A percentile compares a stretch with the other conserved stretches of the same genome.
Evolutionary conservation across 2,797 vertebrate genomes (phyloP).

Genomic region (Sorex maritimensis): DNA sequence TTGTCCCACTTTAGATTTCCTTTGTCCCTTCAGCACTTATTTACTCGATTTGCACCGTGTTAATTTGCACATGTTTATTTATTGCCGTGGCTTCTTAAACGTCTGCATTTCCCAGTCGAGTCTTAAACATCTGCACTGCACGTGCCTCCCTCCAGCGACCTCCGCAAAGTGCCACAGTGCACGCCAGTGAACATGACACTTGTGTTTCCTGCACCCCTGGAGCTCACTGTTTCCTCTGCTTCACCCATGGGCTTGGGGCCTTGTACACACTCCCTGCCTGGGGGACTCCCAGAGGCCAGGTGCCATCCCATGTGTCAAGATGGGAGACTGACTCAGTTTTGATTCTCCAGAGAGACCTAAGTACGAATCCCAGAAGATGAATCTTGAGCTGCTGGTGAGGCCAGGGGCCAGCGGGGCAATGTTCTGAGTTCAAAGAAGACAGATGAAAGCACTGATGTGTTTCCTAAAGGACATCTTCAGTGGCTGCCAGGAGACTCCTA

Average conservation of each 20-base stretch:
- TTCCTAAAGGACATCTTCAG: background rate
- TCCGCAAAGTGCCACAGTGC: background rate
- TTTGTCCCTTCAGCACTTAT: constrained; percentile 55
- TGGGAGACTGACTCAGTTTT: background rate
- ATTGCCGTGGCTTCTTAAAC: constrained; percentile 18
- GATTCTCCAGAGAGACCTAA: background rate
- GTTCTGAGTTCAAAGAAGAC: background rate
- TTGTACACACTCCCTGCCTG: background rate
- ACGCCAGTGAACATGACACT: background rate
- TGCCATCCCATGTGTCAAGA: background rate
- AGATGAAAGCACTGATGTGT: background rate
- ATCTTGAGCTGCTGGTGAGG: no score
- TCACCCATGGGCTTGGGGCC: background rate
- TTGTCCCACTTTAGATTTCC: constrained; percentile 50
- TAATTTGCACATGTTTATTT: constrained; percentile 68
- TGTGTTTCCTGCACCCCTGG: accelerated
- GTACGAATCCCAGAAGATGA: background rate
- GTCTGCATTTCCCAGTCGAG: background rate
- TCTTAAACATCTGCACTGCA: background rate
- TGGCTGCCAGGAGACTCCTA: background rate
- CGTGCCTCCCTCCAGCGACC: background rate
- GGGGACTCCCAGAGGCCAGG: no score
- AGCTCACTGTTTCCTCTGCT: background rate
- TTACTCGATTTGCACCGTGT: constrained; percentile 65
- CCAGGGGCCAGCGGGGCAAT: background rate